These are phyloP conservation scores for Discoglossus pictus DNA, from an alignment of 2,797 vertebrate genomes.

Conservation along the genomic window DNA sequence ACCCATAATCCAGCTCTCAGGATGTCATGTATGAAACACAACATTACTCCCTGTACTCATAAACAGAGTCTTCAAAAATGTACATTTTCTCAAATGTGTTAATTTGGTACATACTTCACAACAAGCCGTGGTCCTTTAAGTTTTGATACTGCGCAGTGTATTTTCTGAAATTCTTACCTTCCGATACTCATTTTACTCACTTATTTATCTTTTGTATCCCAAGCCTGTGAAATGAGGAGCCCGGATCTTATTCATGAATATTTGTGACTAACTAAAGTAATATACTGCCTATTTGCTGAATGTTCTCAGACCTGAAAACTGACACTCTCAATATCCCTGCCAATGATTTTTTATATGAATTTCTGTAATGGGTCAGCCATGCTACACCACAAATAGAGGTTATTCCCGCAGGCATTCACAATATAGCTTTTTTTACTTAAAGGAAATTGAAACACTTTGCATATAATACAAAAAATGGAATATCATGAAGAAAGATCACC, in stretches of 20 bases:
- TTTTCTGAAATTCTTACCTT: too few species aligned
- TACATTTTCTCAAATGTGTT: too few species aligned
- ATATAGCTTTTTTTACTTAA: slow-evolving; percentile 8
- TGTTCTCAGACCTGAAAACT: slow-evolving; percentile 15
- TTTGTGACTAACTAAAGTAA: slow-evolving; percentile 22
- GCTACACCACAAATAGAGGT: slow-evolving; percentile 14
- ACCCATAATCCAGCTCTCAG: too few species aligned
- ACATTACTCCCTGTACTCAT: too few species aligned
- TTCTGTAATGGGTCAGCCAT: slow-evolving; percentile 14
- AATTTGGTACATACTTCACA: too few species aligned
- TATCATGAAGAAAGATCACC: not conserved
- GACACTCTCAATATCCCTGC: slow-evolving; percentile 4
- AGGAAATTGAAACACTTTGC: slow-evolving; percentile 19
- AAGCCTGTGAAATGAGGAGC: too few species aligned
- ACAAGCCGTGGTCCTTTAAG: too few species aligned
- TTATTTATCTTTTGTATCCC: too few species aligned
- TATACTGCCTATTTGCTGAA: slow-evolving; percentile 20
- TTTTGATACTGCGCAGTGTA: too few species aligned
- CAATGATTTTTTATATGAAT: slow-evolving; percentile 27
- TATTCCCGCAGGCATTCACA: slow-evolving; percentile 7
- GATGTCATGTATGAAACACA: too few species aligned
- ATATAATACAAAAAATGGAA: slow-evolving; percentile 12
- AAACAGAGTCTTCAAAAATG: too few species aligned
- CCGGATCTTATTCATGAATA: not conserved
- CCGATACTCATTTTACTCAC: too few species aligned